phyloP scores from a whole-genome alignment of 2,113 vertebrate species.

The Rafetus swinhoei region DNA sequence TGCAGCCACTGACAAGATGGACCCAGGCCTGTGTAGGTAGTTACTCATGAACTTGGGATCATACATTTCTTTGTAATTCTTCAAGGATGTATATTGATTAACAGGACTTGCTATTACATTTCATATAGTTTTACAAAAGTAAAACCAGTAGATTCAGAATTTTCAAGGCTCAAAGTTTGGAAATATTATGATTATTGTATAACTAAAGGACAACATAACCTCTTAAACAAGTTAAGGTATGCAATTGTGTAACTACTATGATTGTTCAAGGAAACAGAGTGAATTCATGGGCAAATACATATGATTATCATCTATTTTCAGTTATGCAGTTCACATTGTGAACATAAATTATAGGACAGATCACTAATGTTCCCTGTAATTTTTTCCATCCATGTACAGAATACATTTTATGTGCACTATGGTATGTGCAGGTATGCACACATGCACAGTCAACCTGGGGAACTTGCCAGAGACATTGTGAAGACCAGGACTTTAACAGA shows the following conservation, averaged over 20 bases:
- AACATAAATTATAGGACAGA: constrained; percentile 38
- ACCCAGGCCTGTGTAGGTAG: not conserved
- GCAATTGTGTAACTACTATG: constrained; percentile 43
- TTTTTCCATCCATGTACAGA: too few relatives aligned
- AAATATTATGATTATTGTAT: constrained; percentile 15
- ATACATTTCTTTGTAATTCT: not conserved
- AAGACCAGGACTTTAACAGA: too few relatives aligned
- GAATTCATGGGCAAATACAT: not conserved
- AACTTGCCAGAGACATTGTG: too few relatives aligned
- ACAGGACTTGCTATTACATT: not conserved
- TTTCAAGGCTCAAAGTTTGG: not conserved
- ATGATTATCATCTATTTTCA: constrained; percentile 64
- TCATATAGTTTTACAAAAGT: not conserved
- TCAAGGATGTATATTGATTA: not conserved
- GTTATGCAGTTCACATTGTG: constrained; percentile 51
- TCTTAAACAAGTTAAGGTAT: not conserved
- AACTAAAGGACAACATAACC: constrained; percentile 10
- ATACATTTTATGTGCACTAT: too few relatives aligned
- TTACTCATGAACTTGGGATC: not conserved
- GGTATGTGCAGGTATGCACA: too few relatives aligned
- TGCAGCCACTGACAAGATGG: not conserved
- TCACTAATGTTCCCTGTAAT: constrained; percentile 6
- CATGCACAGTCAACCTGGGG: too few relatives aligned
- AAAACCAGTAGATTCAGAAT: not conserved
- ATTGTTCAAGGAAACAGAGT: constrained; percentile 51